These are phyloP conservation scores for Nysson spinosus DNA, from an alignment of 2,888 invertebrate genomes.

Conservation along the genomic window DNA sequence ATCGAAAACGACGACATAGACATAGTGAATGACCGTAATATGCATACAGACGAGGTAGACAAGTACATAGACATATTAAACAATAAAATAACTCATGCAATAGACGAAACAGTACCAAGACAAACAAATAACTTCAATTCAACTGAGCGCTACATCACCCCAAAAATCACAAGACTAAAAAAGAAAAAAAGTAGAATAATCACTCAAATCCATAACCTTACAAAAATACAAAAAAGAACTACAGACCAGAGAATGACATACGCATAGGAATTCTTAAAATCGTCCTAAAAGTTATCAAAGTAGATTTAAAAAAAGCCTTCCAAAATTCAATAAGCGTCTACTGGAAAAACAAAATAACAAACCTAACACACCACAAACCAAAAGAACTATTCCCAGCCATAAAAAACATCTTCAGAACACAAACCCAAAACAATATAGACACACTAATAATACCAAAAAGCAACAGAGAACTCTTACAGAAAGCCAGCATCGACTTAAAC, in stretches of 20 bases:
- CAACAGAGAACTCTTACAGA: accelerated
- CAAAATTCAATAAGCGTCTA: background rate
- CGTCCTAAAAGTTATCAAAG: background rate
- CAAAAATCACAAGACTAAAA: background rate
- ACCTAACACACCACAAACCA: background rate
- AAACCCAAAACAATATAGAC: background rate
- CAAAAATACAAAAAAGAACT: background rate
- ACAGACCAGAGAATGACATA: too few relatives aligned
- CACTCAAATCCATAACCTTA: background rate
- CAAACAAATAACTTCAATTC: background rate
- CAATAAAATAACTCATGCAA: background rate
- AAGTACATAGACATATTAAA: background rate
- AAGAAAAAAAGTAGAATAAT: background rate
- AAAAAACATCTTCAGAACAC: background rate
- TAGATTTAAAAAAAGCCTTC: background rate
- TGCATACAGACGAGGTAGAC: conserved; percentile 4
- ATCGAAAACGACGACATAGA: background rate
- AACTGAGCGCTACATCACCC: conserved; percentile 1
- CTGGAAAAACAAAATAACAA: background rate
- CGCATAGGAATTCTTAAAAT: background rate
- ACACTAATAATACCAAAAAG: background rate
- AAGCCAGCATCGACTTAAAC: background rate
- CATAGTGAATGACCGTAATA: conserved; percentile 1
- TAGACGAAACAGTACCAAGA: background rate
- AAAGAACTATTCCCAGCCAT: conserved; percentile 2